Evolutionary conservation across 2,888 invertebrate genomes (phyloP).

Genomic region (Eilema depressum): DNA sequence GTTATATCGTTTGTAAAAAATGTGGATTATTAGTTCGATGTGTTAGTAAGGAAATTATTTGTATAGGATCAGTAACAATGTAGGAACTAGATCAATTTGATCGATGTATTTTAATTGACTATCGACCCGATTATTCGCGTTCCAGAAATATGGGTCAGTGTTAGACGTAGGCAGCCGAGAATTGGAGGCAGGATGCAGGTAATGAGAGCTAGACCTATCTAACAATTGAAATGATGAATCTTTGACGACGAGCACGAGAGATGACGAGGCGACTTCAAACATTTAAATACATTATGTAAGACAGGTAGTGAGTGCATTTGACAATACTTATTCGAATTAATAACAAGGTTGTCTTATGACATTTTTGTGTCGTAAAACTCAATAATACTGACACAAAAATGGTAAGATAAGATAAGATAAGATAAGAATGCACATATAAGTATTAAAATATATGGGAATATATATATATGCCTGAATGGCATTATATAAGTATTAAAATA

Average conservation of each 20-base stretch:
- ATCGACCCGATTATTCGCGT: constrained; percentile 71
- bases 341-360: constrained; percentile 2
- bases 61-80: constrained; percentile 49
- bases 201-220: constrained; percentile 65
- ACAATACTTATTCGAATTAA: constrained; percentile 10
- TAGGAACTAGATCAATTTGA: constrained; percentile 57
- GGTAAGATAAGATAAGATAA: background rate
- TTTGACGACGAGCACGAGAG: constrained; percentile 34
- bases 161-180: constrained; percentile 61
- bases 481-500: background rate
- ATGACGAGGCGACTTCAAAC: constrained; percentile 21
- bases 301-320: background rate
- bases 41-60: constrained; percentile 39
- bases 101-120: constrained; percentile 69
- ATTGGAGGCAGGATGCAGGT: constrained; percentile 74
- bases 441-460: too few relatives aligned
- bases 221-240: constrained; percentile 53
- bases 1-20: constrained; percentile 81
- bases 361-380: background rate
- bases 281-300: constrained; percentile 32
- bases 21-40: constrained; percentile 74
- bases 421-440: constrained; percentile 2
- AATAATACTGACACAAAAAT: background rate
- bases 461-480: too few relatives aligned
- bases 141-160: constrained; percentile 79